phyloP scores from a whole-genome alignment of 2,888 invertebrate species.

The Apamea monoglypha region DNA sequence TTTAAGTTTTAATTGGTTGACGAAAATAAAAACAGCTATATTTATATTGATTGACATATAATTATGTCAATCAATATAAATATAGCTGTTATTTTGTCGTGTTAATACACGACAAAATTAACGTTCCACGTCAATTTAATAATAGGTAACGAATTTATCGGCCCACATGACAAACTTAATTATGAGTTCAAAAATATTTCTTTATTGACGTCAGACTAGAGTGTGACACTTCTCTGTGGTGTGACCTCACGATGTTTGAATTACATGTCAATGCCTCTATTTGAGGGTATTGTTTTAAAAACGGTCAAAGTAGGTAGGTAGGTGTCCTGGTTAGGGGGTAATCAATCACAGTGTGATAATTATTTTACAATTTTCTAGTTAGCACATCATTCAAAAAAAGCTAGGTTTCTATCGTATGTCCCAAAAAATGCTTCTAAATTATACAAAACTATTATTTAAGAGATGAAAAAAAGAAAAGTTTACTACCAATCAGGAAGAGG shows the following conservation, averaged over 20 bases:
- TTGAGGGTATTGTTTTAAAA: conserved; percentile 12
- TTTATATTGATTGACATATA: no score
- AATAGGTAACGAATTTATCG: background rate
- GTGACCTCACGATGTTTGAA: conserved; percentile 4
- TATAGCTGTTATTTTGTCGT: no score
- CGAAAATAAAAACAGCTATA: background rate
- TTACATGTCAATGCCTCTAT: conserved; percentile 10
- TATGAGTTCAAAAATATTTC: conserved; percentile 14
- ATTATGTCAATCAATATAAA: no score
- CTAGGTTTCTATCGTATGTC: background rate
- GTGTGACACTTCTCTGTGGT: background rate
- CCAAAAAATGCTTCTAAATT: no score
- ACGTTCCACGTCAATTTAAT: background rate
- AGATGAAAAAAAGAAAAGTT: no score
- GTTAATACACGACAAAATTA: background rate
- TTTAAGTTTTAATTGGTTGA: background rate
- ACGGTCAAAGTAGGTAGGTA: background rate
- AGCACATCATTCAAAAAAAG: background rate
- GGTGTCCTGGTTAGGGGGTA: background rate
- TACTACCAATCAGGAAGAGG: no score
- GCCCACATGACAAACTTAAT: background rate
- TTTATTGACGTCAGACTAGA: conserved; percentile 18
- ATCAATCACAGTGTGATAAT: background rate
- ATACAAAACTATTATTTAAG: no score
- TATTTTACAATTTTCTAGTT: conserved; percentile 3